Percentiles rank a stretch among this genome's conserved stretches.
These are phyloP conservation scores for Avahi laniger DNA, from an alignment of 2,797 vertebrate species.

Conservation along the genomic window DNA sequence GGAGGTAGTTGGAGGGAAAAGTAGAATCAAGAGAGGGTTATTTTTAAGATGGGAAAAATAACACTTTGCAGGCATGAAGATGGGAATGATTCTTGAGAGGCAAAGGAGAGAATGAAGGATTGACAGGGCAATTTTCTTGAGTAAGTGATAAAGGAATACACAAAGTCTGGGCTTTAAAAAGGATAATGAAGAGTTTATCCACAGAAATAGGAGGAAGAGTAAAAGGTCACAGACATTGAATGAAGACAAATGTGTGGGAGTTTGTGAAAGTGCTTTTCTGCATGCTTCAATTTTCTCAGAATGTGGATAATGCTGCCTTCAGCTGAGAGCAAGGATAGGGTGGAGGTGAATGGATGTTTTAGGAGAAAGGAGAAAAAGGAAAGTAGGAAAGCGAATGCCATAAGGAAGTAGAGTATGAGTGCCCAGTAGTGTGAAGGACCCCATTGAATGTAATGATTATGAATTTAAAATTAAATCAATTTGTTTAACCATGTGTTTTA, in stretches of 20 bases:
- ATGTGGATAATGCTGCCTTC: neutral
- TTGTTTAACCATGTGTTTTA: neutral
- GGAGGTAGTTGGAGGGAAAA: neutral
- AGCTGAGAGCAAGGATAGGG: neutral
- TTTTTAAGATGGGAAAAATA: constrained; percentile 18
- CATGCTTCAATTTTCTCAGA: constrained; percentile 14
- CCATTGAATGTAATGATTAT: neutral
- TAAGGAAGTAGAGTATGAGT: neutral
- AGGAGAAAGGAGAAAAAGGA: neutral
- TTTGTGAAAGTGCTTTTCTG: neutral
- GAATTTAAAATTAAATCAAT: constrained; percentile 26
- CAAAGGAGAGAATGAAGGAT: neutral
- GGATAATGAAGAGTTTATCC: neutral
- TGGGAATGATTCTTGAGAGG: neutral
- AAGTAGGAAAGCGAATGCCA: neutral
- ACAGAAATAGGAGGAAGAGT: neutral
- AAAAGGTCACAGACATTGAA: neutral
- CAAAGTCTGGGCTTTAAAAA: neutral
- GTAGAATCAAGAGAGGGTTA: neutral
- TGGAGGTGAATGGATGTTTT: neutral
- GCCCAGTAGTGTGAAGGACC: neutral
- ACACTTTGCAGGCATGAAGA: neutral
- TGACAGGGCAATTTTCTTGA: neutral
- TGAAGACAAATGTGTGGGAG: neutral
- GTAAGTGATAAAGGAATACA: neutral